These are phyloP conservation scores for Holcopasites calliopsidis DNA, from an alignment of 1,140 invertebrate species.

Conservation along the genomic window DNA sequence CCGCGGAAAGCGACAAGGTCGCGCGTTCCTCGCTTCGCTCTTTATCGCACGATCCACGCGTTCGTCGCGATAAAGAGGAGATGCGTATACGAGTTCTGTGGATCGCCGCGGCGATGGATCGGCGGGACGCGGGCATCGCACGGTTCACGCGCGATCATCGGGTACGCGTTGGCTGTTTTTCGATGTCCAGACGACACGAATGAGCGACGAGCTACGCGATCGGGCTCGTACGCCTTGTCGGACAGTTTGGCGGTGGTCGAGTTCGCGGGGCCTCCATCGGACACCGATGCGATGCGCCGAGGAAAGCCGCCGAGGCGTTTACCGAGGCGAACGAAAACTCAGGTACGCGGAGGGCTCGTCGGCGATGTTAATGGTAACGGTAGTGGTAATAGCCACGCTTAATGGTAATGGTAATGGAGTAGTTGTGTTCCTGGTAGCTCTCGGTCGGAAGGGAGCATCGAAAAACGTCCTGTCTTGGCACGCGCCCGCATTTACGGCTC, in stretches of 20 bases:
- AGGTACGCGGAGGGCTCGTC: slow-evolving; percentile 22
- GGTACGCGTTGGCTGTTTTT: no score
- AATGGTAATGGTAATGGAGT: slow-evolving; percentile 73
- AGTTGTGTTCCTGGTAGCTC: slow-evolving; percentile 67
- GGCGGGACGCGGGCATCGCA: no score
- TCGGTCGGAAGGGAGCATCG: slow-evolving; percentile 35
- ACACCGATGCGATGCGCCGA: no score
- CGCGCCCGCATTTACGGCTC: slow-evolving; percentile 68
- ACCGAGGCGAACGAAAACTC: not conserved
- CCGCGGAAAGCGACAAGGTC: slow-evolving; percentile 20
- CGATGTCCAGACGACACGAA: no score
- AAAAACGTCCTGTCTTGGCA: slow-evolving; percentile 48
- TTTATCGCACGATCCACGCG: not conserved
- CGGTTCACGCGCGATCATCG: no score
- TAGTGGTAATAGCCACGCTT: slow-evolving; percentile 29
- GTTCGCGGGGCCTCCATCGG: no score
- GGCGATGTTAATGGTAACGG: slow-evolving; percentile 47
- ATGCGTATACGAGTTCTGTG: no score
- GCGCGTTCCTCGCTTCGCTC: slow-evolving; percentile 4
- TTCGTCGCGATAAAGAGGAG: slow-evolving; percentile 4
- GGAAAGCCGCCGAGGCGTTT: not conserved
- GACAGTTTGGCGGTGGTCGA: no score
- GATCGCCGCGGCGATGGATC: no score
- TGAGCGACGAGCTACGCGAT: no score
- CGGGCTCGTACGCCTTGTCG: no score